Conservation (phyloP, 35 echinoderm and acorn worm genomes). For the Heliocidaris tuberculata region DNA sequence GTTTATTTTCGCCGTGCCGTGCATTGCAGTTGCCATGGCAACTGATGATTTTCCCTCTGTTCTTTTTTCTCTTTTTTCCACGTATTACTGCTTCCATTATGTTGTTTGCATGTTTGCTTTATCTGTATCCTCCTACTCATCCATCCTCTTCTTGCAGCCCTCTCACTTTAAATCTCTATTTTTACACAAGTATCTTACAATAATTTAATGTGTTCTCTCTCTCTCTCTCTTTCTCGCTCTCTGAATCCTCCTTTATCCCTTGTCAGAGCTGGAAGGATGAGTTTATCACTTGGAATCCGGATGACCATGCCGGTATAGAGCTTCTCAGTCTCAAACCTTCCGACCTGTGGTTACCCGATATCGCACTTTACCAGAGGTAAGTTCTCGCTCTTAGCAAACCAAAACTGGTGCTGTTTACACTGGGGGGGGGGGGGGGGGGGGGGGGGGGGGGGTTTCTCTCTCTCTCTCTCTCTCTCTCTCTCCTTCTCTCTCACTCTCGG, state of each 20-base stretch:
- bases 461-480: not conserved
- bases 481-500: no score
- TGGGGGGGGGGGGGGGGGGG: no score
- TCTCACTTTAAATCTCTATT: no score
- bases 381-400: not conserved
- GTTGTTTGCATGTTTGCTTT: not conserved
- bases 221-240: not conserved
- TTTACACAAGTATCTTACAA: no score
- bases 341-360: slow-evolving; percentile 81
- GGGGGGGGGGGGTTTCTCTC: not conserved
- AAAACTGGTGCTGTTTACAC: not conserved
- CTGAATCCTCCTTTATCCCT: not conserved
- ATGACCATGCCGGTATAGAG: slow-evolving; percentile 61
- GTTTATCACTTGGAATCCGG: slow-evolving; percentile 74
- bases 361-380: slow-evolving; percentile 78
- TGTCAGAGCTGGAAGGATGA: slow-evolving; percentile 76
- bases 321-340: slow-evolving; percentile 29
- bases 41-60: no score
- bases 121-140: not conserved
- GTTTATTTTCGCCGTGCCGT: no score
- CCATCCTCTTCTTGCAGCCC: not conserved
- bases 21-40: no score
- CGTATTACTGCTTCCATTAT: not conserved
- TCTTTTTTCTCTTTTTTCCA: not conserved
- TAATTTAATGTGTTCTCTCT: not conserved